Conservation (phyloP, 2,888 invertebrate genomes). For the Orchesella flavescens region DNA sequence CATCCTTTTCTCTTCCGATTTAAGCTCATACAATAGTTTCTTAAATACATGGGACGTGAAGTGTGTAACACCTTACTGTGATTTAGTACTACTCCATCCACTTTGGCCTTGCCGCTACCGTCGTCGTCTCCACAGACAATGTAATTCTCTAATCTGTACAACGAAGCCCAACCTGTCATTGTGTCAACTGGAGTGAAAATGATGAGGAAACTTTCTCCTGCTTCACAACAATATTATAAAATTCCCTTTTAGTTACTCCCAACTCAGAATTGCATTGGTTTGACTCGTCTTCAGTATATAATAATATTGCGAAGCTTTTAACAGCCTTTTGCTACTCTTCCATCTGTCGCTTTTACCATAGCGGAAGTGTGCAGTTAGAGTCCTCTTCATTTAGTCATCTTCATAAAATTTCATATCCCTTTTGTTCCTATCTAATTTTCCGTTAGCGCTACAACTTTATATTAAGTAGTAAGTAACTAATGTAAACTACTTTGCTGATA, state of each 20-base stretch:
- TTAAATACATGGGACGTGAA: too few relatives aligned
- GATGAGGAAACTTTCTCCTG: conserved; percentile 57
- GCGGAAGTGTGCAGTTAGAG: conserved; percentile 45
- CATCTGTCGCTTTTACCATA: conserved; percentile 34
- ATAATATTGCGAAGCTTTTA: too few relatives aligned
- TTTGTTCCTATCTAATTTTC: conserved; percentile 16
- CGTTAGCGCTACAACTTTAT: conserved; percentile 43
- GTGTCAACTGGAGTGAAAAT: conserved; percentile 64
- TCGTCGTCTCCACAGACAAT: conserved; percentile 11
- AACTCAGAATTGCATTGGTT: too few relatives aligned
- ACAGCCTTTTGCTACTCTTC: background rate
- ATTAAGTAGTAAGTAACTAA: conserved; percentile 53
- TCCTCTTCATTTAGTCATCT: background rate
- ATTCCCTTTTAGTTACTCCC: too few relatives aligned
- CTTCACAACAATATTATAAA: background rate
- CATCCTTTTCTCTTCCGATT: too few relatives aligned
- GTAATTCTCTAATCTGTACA: conserved; percentile 57
- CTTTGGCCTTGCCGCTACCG: background rate
- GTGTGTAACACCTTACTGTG: too few relatives aligned
- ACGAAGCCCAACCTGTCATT: conserved; percentile 51
- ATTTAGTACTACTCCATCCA: background rate
- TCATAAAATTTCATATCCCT: background rate
- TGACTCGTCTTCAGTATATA: too few relatives aligned
- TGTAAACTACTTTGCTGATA: too few relatives aligned
- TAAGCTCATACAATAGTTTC: too few relatives aligned